These are phyloP conservation scores for Rallus crepitans DNA, from an alignment of 2,797 vertebrate genomes.

Conservation along the genomic window DNA sequence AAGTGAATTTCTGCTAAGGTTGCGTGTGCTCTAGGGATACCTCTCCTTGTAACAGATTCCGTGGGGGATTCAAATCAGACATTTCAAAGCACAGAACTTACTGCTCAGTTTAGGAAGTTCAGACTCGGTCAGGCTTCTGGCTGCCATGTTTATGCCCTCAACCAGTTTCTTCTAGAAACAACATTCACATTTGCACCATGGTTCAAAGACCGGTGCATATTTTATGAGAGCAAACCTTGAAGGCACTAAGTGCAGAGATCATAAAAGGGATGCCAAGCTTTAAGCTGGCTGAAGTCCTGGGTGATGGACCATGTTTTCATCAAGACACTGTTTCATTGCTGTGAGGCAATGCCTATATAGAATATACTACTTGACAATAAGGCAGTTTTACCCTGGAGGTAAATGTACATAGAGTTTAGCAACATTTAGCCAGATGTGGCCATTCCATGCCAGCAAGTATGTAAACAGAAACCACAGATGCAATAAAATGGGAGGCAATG, in stretches of 20 bases:
- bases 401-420: not conserved
- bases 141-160: not conserved
- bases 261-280: not conserved
- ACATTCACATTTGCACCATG: not conserved
- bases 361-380: not conserved
- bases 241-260: not conserved
- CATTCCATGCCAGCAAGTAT: not conserved
- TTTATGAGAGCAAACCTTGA: constrained; percentile 17
- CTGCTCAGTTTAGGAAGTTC: not conserved
- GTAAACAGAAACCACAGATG: not conserved
- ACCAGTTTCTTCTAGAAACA: not conserved
- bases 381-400: not conserved
- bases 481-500: not conserved
- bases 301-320: not conserved
- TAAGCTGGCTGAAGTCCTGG: not conserved
- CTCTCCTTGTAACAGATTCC: not conserved
- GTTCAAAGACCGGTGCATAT: not conserved
- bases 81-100: not conserved
- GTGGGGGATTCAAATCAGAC: not conserved
- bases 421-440: constrained; percentile 37
- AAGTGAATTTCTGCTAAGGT: not conserved
- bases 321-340: not conserved
- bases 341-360: not conserved
- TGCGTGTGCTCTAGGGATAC: not conserved
- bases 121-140: not conserved